Evolutionary conservation across 2,113 vertebrate species (phyloP).

Genomic region (Gobiocypris rarus): DNA sequence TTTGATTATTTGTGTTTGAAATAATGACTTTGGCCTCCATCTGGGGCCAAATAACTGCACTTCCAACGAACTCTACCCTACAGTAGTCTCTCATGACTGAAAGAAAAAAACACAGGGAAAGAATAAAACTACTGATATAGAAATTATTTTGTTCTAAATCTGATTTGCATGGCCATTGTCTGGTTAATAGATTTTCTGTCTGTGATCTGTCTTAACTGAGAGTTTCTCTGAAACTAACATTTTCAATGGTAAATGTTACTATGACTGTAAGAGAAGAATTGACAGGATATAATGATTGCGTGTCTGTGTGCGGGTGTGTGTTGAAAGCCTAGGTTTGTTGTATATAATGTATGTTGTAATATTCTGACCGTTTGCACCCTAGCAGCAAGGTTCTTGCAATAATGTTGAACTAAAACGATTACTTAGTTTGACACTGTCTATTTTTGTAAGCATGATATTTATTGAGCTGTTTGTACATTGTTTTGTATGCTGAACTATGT

Average conservation of each 20-base stretch:
- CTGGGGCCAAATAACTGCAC: conserved; percentile 45
- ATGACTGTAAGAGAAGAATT: conserved; percentile 41
- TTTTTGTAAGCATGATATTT: conserved; percentile 84
- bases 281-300: conserved; percentile 31
- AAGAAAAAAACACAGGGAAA: conserved; percentile 22
- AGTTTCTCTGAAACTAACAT: conserved; percentile 32
- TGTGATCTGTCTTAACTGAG: conserved; percentile 40
- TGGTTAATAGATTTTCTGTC: conserved; percentile 39
- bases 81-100: conserved; percentile 9
- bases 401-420: conserved; percentile 63
- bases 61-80: conserved; percentile 33
- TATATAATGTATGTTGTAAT: conserved; percentile 38
- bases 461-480: conserved; percentile 73
- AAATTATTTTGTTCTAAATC: conserved; percentile 48
- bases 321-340: conserved; percentile 10
- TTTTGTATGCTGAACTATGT: conserved; percentile 73
- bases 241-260: conserved; percentile 46
- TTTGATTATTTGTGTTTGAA: conserved; percentile 39
- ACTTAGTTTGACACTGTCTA: conserved; percentile 75
- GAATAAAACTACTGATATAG: conserved; percentile 33
- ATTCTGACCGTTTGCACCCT: conserved; percentile 42
- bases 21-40: conserved; percentile 24
- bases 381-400: conserved; percentile 67
- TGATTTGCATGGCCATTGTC: conserved; percentile 53
- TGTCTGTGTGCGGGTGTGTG: conserved; percentile 16